Evolutionary conservation across 2,797 vertebrate genomes (phyloP).

Genomic region (Acropternis orthonyx): DNA sequence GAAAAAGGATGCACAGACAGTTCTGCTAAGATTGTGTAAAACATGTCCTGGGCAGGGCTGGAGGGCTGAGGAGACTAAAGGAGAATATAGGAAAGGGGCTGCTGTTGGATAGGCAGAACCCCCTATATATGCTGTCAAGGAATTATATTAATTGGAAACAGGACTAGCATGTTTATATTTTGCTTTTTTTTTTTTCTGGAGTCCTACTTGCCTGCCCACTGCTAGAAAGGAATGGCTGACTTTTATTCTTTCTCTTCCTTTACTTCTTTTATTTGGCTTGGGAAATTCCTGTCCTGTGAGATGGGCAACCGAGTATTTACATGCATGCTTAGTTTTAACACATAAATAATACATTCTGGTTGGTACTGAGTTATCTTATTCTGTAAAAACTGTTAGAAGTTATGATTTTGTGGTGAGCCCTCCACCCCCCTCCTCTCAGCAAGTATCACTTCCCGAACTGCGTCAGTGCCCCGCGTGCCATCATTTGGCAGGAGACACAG

Average conservation of each 20-base stretch:
- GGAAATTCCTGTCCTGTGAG: background rate
- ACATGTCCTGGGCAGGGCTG: background rate
- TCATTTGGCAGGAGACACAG: conserved; percentile 9
- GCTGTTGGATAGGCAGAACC: background rate
- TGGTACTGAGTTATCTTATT: background rate
- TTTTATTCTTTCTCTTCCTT: background rate
- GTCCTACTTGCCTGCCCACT: background rate
- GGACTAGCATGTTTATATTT: background rate
- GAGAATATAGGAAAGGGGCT: background rate
- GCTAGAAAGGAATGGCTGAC: background rate
- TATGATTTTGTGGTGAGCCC: background rate
- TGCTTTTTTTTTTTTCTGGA: background rate
- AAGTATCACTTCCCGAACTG: conserved; percentile 5
- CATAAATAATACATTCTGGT: background rate
- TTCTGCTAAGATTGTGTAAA: background rate
- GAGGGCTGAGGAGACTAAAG: background rate
- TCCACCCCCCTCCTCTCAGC: background rate
- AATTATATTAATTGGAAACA: background rate
- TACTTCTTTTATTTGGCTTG: background rate
- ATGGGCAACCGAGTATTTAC: background rate
- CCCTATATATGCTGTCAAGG: background rate
- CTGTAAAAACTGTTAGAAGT: background rate
- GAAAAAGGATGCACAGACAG: background rate
- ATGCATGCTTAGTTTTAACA: background rate
- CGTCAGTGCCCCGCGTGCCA: background rate